Conservation (phyloP, 2,888 invertebrate species). For the Eupithecia tripunctaria region DNA sequence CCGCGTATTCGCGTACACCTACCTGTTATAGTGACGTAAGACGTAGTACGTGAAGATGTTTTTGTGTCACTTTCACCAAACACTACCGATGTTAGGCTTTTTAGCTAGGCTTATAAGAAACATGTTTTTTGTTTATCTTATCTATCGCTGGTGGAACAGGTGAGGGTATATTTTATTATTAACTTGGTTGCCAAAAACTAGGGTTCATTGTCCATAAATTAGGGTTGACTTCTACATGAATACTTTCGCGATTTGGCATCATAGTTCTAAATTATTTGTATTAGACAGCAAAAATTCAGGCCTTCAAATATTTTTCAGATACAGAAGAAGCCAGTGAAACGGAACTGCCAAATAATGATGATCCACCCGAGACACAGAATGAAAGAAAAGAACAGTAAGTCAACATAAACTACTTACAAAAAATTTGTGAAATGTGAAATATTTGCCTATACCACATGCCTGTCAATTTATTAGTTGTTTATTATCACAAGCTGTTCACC, state of each 20-base stretch:
- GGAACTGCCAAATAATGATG: slow-evolving; percentile 93
- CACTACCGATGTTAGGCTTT: neutral
- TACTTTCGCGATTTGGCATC: too few relatives aligned
- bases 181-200: neutral
- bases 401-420: neutral
- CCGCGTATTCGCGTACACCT: slow-evolving; percentile 65
- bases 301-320: slow-evolving; percentile 77
- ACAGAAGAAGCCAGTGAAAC: slow-evolving; percentile 99
- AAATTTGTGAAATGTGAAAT: too few relatives aligned
- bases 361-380: slow-evolving; percentile 86
- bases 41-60: slow-evolving; percentile 53
- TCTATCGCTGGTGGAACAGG: neutral
- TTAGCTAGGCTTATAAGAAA: neutral
- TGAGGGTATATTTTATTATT: too few relatives aligned
- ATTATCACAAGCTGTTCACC: too few relatives aligned
- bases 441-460: too few relatives aligned
- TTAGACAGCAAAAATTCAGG: neutral
- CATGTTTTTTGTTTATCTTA: too few relatives aligned
- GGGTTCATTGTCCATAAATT: neutral
- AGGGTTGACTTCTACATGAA: neutral
- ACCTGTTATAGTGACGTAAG: slow-evolving; percentile 75
- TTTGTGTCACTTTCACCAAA: slow-evolving; percentile 68
- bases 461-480: too few relatives aligned
- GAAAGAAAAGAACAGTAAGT: slow-evolving; percentile 93
- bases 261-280: neutral